Evolutionary conservation across 1,140 invertebrate species (phyloP).

Genomic region (Lucilia sericata): DNA sequence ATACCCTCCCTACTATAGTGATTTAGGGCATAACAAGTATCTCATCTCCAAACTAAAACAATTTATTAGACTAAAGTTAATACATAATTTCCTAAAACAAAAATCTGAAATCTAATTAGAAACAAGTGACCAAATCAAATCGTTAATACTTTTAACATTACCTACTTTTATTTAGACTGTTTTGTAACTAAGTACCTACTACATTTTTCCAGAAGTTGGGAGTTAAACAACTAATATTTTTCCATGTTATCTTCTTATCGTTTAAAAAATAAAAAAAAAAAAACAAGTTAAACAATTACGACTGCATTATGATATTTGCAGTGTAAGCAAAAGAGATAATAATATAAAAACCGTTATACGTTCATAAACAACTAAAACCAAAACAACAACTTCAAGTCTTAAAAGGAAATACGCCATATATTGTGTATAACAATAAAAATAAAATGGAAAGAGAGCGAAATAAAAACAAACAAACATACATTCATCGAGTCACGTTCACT

Average conservation of each 20-base stretch:
- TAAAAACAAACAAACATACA: background rate
- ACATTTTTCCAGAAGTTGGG: background rate
- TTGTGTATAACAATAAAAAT: background rate
- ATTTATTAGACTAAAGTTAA: too few species aligned
- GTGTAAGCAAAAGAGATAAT: constrained; percentile 19
- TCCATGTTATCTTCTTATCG: too few species aligned
- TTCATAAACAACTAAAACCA: background rate
- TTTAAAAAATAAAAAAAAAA: too few species aligned
- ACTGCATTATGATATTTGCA: constrained; percentile 42
- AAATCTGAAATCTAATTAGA: too few species aligned
- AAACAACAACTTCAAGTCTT: background rate
- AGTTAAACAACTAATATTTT: background rate
- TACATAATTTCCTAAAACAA: too few species aligned
- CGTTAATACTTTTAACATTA: too few species aligned
- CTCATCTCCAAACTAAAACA: too few species aligned
- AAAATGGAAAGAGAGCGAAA: background rate
- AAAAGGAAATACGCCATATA: background rate
- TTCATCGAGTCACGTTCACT: constrained; percentile 23
- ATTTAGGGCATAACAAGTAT: too few species aligned
- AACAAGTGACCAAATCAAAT: too few species aligned
- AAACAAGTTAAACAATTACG: constrained; percentile 37
- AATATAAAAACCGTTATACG: background rate
- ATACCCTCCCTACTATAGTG: too few species aligned
- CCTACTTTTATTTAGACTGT: too few species aligned
- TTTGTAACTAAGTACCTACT: background rate